phyloP scores from a whole-genome alignment of 2,797 vertebrate genomes.

The Halcyon smyrnensis region DNA sequence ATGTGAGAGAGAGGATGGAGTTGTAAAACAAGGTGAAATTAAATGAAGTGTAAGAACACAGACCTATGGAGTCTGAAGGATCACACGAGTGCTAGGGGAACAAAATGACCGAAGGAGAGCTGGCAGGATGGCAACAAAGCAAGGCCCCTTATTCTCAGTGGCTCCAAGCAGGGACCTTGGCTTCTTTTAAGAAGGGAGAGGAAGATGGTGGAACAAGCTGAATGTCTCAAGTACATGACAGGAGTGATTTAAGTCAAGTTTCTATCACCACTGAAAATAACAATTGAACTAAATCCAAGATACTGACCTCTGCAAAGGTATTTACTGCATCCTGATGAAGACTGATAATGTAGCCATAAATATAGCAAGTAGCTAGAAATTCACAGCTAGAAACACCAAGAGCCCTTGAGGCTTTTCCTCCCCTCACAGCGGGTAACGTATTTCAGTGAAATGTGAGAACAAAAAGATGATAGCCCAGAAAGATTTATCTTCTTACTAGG shows the following conservation, averaged over 20 bases:
- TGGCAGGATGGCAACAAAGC: background rate
- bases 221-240: background rate
- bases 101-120: background rate
- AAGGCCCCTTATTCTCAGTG: background rate
- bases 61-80: background rate
- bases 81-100: background rate
- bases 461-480: constrained; percentile 48
- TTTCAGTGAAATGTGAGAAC: constrained; percentile 62
- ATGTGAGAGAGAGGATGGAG: background rate
- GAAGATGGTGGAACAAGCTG: background rate
- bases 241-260: constrained; percentile 59
- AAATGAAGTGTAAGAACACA: background rate
- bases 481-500: constrained; percentile 50
- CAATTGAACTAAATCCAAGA: constrained; percentile 69
- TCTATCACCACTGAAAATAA: constrained; percentile 57
- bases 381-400: constrained; percentile 51
- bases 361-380: constrained; percentile 60
- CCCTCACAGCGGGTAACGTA: constrained; percentile 4
- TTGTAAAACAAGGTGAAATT: background rate
- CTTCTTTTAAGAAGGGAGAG: background rate
- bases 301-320: constrained; percentile 63
- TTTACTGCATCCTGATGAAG: constrained; percentile 69
- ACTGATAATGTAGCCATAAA: constrained; percentile 67
- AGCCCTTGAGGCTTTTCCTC: constrained; percentile 60
- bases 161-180: background rate